Evolutionary conservation across 2,797 vertebrate genomes (phyloP), one percentile per base, ranked within the genome.

Genomic region (Siniperca scherzeri): DNA sequence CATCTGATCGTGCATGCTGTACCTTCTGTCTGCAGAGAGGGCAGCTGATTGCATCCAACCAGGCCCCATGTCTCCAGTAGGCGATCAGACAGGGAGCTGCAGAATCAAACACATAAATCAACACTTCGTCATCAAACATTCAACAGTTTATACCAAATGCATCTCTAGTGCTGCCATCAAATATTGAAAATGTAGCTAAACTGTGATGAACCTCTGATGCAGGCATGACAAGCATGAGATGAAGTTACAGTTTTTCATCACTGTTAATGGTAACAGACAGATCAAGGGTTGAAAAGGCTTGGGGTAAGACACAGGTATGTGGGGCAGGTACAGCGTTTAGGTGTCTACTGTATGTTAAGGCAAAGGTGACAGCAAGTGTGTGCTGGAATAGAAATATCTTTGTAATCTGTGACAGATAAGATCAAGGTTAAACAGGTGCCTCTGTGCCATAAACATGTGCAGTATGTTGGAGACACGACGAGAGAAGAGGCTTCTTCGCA

Each of bases 1-100:
- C 10, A 33, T 44, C 21, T 16, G 44, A 30, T 68, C 8, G 2
- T 64, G 70, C 38, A 36, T 62, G 44, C 22, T 3, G 3, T 92
- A 97, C 97, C 95, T 97, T 97, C 89, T 97, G 96, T 90, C 97
- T 96, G 89, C 97, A 97, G 78, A 97, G 95, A 72, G 97, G 96
- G 78, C 96, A 97, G 88, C 86, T 97, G 92, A 97, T 94, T 4
- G 96, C 96, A 10, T 95, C 95, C 81, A 97, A 85, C 95, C 95
- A 97, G 33, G 96, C 92, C 22, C 96, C 95, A 0, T 97, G 96
- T 84, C 96, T 97, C 97, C 96, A 97, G 83, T 94, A 97, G 7
- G 94, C 83, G 46, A 97, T 97, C 74, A 97, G 93, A 92, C 97
- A 98, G 66, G 95, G 92, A 69, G 96, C 96, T 97, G 90, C n/a